A percentile compares a stretch with the other conserved stretches of the same genome.
phyloP scores from a whole-genome alignment of 2,888 invertebrate species.

The Hydrotaea cyrtoneurina region DNA sequence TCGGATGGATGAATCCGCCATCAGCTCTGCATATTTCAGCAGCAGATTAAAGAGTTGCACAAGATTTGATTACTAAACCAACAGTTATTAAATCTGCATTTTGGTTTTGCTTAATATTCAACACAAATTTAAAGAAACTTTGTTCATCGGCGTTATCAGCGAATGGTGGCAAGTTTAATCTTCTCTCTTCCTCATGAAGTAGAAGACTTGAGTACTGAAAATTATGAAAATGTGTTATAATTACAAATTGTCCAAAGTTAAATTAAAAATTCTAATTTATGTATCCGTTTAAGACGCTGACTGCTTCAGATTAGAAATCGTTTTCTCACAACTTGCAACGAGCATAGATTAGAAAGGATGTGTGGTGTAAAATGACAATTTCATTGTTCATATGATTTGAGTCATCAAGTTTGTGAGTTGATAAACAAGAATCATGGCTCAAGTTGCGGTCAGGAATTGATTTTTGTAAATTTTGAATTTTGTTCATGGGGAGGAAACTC shows the following conservation, averaged over 20 bases:
- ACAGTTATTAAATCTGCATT: slow-evolving; percentile 47
- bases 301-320: background rate
- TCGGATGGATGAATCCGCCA: background rate
- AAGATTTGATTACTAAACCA: slow-evolving; percentile 36
- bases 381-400: background rate
- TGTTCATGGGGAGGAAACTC: too few species aligned
- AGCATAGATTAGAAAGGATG: background rate
- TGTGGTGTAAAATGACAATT: background rate
- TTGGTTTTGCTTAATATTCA: background rate
- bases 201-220: too few species aligned
- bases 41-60: slow-evolving; percentile 36
- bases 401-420: background rate
- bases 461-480: too few species aligned
- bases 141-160: too few species aligned
- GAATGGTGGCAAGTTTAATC: too few species aligned
- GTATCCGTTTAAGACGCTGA: background rate
- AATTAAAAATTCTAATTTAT: slow-evolving; percentile 30
- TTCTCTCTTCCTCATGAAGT: too few species aligned
- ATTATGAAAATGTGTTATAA: background rate
- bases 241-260: slow-evolving; percentile 12
- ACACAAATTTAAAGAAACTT: background rate
- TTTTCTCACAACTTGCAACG: background rate
- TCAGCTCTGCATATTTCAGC: background rate
- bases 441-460: too few species aligned
- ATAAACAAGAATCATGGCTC: too few species aligned